Conservation (phyloP, 2,113 vertebrate genomes). For the Neogobius melanostomus region DNA sequence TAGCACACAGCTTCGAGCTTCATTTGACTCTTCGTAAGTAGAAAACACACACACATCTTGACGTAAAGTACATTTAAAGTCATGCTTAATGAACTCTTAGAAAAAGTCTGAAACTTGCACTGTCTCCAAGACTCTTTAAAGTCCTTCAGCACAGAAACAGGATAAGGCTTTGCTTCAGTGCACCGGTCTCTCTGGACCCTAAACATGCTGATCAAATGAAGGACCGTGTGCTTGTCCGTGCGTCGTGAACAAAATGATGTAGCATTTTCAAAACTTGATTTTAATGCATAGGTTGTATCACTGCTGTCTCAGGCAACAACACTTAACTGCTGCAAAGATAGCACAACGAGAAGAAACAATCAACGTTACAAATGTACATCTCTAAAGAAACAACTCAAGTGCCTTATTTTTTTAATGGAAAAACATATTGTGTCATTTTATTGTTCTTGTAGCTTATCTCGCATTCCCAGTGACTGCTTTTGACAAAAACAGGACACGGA, state of each 20-base stretch:
- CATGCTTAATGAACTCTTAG: conserved; percentile 26
- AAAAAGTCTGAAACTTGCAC: conserved; percentile 45
- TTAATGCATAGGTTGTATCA: conserved; percentile 22
- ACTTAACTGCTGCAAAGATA: conserved; percentile 31
- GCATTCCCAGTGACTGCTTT: conserved; percentile 46
- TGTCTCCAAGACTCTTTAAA: conserved; percentile 54
- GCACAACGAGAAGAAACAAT: conserved; percentile 50
- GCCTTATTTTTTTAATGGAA: conserved; percentile 71
- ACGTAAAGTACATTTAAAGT: conserved; percentile 27
- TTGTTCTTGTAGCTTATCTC: conserved; percentile 51
- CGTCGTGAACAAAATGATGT: conserved; percentile 41
- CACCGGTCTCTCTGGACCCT: conserved; percentile 62
- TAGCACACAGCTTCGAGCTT: conserved; percentile 15
- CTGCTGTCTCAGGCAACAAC: conserved; percentile 54
- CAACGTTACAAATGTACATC: conserved; percentile 45
- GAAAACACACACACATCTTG: conserved; percentile 5
- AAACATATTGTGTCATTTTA: conserved; percentile 52
- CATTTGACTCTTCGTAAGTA: conserved; percentile 13
- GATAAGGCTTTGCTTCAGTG: conserved; percentile 44
- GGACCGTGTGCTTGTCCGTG: conserved; percentile 22
- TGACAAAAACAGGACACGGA: conserved; percentile 38
- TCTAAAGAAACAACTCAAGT: conserved; percentile 54
- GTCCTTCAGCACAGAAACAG: conserved; percentile 49
- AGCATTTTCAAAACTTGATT: conserved; percentile 64
- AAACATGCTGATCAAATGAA: conserved; percentile 46